Evolutionary conservation across 2,888 invertebrate species (phyloP).

Genomic region (Meiosimyza decipiens): DNA sequence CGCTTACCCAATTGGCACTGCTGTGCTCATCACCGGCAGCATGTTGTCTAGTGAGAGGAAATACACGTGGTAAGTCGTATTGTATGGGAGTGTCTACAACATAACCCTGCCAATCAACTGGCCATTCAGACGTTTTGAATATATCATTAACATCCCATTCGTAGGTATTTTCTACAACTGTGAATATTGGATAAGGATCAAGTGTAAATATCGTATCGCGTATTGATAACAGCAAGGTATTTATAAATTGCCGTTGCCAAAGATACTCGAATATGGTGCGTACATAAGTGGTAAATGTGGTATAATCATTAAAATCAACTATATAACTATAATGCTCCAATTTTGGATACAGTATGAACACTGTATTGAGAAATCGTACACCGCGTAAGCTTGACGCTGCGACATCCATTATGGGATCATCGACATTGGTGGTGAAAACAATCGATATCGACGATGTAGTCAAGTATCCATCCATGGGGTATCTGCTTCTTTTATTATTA

Average conservation of each 20-base stretch:
- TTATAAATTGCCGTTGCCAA: constrained; percentile 52
- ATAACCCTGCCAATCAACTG: constrained; percentile 48
- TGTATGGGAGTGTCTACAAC: constrained; percentile 49
- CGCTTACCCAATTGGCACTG: constrained; percentile 25
- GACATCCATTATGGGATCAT: constrained; percentile 54
- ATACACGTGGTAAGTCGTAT: constrained; percentile 55
- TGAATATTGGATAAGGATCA: constrained; percentile 48
- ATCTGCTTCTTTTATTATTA: constrained; percentile 9
- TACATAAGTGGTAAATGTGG: constrained; percentile 36
- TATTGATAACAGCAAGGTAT: constrained; percentile 48
- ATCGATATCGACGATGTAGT: constrained; percentile 51
- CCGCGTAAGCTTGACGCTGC: constrained; percentile 46
- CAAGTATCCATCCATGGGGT: constrained; percentile 45
- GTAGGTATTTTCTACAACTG: constrained; percentile 47
- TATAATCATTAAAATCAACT: constrained; percentile 33
- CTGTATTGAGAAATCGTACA: constrained; percentile 49
- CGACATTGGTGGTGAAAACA: constrained; percentile 47
- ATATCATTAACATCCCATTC: constrained; percentile 47
- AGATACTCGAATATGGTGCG: constrained; percentile 46
- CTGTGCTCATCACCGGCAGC: too few species aligned
- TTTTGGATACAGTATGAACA: constrained; percentile 51
- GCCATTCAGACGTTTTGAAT: constrained; percentile 32
- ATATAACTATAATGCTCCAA: constrained; percentile 21
- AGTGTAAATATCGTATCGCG: constrained; percentile 47
- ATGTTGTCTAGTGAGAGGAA: constrained; percentile 31